Conservation (phyloP, 2,888 invertebrate genomes). For the Empis stercorea region DNA sequence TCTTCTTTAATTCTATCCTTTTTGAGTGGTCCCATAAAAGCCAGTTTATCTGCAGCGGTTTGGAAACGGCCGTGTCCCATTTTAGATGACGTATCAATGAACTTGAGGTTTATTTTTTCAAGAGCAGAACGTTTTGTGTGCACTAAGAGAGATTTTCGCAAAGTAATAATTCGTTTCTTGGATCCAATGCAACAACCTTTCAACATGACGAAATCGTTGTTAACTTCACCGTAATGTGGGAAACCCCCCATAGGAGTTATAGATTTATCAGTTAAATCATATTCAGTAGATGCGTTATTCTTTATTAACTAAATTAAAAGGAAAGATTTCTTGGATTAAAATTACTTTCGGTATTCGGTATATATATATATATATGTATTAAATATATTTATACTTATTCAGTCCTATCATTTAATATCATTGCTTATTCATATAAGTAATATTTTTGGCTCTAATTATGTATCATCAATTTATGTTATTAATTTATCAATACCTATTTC, state of each 20-base stretch:
- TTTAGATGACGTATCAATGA: constrained; percentile 98
- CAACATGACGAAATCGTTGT: constrained; percentile 97
- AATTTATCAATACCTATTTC: too few species aligned
- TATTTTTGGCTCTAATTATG: too few species aligned
- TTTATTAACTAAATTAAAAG: constrained; percentile 52
- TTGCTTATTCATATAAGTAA: too few species aligned
- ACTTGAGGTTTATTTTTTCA: constrained; percentile 97
- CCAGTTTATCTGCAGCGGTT: constrained; percentile 91
- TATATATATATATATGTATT: too few species aligned
- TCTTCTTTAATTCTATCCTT: constrained; percentile 84
- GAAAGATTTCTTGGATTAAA: too few species aligned
- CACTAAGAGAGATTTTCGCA: constrained; percentile 43
- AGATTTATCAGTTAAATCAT: constrained; percentile 42
- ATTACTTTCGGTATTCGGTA: not conserved
- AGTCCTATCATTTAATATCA: constrained; percentile 16
- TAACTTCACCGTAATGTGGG: constrained; percentile 98
- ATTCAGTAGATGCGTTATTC: constrained; percentile 96
- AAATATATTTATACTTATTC: not conserved
- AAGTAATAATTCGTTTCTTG: constrained; percentile 90
- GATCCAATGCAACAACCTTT: constrained; percentile 80
- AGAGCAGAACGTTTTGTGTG: constrained; percentile 91
- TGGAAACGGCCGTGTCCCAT: constrained; percentile 99
- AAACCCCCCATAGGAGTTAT: constrained; percentile 99
- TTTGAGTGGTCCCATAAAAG: constrained; percentile 93
- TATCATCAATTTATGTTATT: too few species aligned